Evolutionary conservation across 2,797 vertebrate species (phyloP).

Genomic region (Rhinophrynus dorsalis): DNA sequence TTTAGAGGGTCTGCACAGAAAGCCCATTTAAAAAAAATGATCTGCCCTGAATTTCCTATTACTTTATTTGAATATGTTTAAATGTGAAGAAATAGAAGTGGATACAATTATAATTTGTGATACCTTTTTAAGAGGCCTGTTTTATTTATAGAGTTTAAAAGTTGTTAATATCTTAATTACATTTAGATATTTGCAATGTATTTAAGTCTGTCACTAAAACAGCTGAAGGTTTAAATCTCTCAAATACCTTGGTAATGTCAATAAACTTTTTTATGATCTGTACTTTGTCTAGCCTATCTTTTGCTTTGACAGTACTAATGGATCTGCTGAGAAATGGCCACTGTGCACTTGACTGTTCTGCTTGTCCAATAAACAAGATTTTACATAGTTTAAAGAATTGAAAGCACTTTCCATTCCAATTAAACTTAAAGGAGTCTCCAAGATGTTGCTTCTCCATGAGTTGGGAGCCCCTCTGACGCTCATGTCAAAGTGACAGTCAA

Average conservation of each 20-base stretch:
- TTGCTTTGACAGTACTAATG: too few species aligned
- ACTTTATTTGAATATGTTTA: slow-evolving; percentile 13
- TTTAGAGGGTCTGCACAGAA: slow-evolving; percentile 20
- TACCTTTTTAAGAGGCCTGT: background rate
- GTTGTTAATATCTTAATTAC: background rate
- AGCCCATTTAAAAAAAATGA: background rate
- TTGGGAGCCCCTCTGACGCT: too few species aligned
- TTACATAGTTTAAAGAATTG: too few species aligned
- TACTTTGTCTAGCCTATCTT: background rate
- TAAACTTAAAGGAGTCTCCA: too few species aligned
- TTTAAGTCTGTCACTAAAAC: background rate
- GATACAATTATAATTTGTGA: background rate
- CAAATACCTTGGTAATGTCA: background rate
- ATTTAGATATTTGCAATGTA: background rate
- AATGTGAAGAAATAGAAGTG: background rate
- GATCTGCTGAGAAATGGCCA: too few species aligned
- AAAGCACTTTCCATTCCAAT: too few species aligned
- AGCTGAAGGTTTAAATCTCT: slow-evolving; percentile 4
- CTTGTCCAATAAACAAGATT: too few species aligned
- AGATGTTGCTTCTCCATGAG: too few species aligned
- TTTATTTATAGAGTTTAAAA: background rate
- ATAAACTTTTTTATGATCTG: slow-evolving; percentile 22
- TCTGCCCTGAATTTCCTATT: slow-evolving; percentile 11
- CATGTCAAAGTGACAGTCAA: too few species aligned
- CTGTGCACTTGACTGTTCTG: too few species aligned